Percentiles rank a stretch among this genome's conserved stretches.
Evolutionary conservation across 2,888 invertebrate genomes (phyloP).

Genomic region (Caenorhabditis sp.): DNA sequence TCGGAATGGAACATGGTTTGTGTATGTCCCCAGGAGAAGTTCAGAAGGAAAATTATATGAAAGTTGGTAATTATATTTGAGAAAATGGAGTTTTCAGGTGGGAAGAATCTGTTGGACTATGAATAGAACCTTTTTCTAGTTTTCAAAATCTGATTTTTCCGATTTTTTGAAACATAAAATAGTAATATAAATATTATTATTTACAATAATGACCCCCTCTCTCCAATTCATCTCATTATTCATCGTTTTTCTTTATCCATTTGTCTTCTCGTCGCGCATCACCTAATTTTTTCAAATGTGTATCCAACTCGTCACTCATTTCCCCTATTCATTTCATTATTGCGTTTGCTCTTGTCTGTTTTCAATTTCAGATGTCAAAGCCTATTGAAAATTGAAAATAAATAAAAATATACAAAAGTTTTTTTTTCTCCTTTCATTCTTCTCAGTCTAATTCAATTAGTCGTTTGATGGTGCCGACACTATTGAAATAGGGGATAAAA

Average conservation of each 20-base stretch:
- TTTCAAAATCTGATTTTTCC: no score
- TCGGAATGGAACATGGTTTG: no score
- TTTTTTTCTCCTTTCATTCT: background rate
- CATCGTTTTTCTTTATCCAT: background rate
- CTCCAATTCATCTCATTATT: background rate
- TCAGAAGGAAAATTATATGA: no score
- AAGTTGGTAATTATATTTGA: no score
- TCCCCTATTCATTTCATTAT: constrained; percentile 29
- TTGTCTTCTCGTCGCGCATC: constrained; percentile 25
- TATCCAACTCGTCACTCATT: constrained; percentile 39
- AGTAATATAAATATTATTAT: no score
- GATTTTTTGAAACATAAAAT: no score
- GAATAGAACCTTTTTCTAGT: no score
- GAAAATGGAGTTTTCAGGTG: no score
- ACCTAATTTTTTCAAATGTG: constrained; percentile 21
- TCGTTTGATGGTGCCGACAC: no score
- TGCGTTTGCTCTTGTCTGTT: constrained; percentile 38
- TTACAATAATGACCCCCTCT: background rate
- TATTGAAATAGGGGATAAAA: no score
- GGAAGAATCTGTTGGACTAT: no score
- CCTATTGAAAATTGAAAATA: background rate
- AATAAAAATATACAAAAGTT: constrained; percentile 8
- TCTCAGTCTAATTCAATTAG: background rate
- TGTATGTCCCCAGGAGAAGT: no score
- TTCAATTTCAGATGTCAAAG: constrained; percentile 45